Conservation (phyloP, 2,888 invertebrate genomes). For the Drosophila birchii region DNA sequence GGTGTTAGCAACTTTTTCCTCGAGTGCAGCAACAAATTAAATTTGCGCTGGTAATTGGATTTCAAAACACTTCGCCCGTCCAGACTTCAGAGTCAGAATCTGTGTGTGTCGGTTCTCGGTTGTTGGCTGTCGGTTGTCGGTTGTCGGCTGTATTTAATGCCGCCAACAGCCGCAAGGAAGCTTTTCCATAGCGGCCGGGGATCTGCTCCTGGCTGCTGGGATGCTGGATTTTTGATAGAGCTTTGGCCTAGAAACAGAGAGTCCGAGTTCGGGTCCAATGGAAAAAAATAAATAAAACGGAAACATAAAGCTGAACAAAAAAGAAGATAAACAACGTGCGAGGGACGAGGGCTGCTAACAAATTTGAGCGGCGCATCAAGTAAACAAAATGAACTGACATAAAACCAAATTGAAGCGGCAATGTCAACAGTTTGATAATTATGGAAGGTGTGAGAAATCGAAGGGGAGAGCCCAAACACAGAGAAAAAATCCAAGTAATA, state of each 20-base stretch:
- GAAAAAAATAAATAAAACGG: background rate
- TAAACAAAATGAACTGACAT: conserved; percentile 71
- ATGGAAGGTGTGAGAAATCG: conserved; percentile 31
- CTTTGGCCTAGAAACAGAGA: conserved; percentile 77
- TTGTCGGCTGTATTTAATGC: conserved; percentile 74
- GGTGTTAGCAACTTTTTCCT: conserved; percentile 75
- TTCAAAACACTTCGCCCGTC: conserved; percentile 74
- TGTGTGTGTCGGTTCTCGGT: conserved; percentile 8
- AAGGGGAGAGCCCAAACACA: background rate
- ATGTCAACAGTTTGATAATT: conserved; percentile 71
- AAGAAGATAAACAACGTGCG: background rate
- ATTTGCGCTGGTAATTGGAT: conserved; percentile 80
- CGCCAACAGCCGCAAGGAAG: conserved; percentile 72
- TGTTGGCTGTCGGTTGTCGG: conserved; percentile 3
- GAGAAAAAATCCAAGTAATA: background rate
- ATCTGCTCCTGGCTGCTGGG: conserved; percentile 24
- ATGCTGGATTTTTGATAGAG: conserved; percentile 54
- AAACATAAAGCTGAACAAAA: conserved; percentile 27
- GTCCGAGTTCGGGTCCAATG: conserved; percentile 40
- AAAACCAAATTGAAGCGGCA: conserved; percentile 64
- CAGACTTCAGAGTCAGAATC: conserved; percentile 26
- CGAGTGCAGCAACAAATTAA: conserved; percentile 80
- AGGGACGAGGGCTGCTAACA: conserved; percentile 41
- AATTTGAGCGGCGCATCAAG: conserved; percentile 64
- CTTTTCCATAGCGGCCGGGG: conserved; percentile 49